Evolutionary conservation across 35 echinoderm and acorn worm genomes (phyloP), one percentile per base, ranked within the genome.

Genomic region (Lytechinus pictus): DNA sequence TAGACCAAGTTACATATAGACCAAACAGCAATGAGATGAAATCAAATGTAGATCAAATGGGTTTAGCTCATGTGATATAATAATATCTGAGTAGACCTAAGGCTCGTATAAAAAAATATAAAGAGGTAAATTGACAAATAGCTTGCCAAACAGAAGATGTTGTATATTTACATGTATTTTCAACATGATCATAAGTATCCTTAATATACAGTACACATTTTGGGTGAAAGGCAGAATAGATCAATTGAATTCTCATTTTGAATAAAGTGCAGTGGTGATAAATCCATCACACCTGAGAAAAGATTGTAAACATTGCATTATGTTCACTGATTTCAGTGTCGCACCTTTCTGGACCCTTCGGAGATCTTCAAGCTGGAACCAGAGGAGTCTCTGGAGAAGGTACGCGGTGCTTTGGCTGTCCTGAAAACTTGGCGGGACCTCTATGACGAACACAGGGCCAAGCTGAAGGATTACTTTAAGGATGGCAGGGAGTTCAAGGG

Each of bases 361-460:
- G 98, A 99, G 91, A 96, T 99, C 79, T 99, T 99, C 93, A 99
- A 99, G 95, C 95, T 97, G 92, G 98, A 99, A 72, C 96, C 97
- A 28, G 98, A 99, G 91, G 98, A 99, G 91, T 95, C 96, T 54
- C 87, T 99, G 61, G 96, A 97, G 57, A 99, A 99, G 66, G 94
- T 96, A 2, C 55, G 86, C 10, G 92, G 95, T 87, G 98, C 98
- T 28, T 55, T 99, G 3, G 87, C 54, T 72, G 97, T 99, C 58
- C 86, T 99, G 86, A 96, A 87, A 61, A 94, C 54, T 29, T 99
- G 97, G 92, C 95, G 96, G 86, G 33, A 96, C 8, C 86, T 95
- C 14, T 97, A 99, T 58, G 95, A 97, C 5, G 98, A 99, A 54
- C 95, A 97, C 89, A 86, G 96, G 14, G 95, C 28, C n/a, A 99